Evolutionary conservation across 2,113 vertebrate genomes (phyloP).

Genomic region (Pongo abelii): DNA sequence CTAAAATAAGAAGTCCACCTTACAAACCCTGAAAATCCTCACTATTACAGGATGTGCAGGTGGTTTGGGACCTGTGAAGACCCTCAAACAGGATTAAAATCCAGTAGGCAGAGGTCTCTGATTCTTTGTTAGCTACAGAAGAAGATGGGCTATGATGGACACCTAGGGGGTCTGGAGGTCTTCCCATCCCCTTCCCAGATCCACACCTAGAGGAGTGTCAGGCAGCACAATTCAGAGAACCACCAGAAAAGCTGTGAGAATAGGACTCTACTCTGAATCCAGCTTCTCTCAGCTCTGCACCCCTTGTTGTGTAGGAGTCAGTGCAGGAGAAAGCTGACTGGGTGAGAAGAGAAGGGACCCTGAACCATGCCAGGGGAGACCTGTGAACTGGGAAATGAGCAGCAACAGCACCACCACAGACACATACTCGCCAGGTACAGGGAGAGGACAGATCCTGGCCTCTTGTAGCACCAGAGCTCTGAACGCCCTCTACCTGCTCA

Average conservation of each 20-base stretch:
- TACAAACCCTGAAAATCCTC: neutral
- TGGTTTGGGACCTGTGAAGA: neutral
- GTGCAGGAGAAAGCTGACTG: too few species aligned
- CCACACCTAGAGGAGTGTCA: neutral
- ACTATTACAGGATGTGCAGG: neutral
- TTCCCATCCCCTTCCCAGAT: neutral
- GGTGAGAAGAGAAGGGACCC: too few species aligned
- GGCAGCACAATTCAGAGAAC: neutral
- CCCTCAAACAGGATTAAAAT: neutral
- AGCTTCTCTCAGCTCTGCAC: neutral
- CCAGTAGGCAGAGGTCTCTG: neutral
- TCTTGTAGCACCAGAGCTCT: neutral
- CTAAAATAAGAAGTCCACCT: too few species aligned
- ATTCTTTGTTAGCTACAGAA: neutral
- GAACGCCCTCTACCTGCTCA: neutral
- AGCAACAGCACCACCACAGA: neutral
- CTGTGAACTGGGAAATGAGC: too few species aligned
- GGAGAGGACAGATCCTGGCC: too few species aligned
- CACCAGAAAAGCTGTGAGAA: neutral
- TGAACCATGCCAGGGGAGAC: neutral
- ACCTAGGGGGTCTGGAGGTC: neutral
- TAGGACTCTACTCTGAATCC: neutral
- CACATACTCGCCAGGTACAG: neutral
- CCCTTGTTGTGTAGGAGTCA: neutral
- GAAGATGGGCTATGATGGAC: neutral